phyloP scores from a whole-genome alignment of 2,797 vertebrate genomes.

The Heteromormyrus szaboi region DNA sequence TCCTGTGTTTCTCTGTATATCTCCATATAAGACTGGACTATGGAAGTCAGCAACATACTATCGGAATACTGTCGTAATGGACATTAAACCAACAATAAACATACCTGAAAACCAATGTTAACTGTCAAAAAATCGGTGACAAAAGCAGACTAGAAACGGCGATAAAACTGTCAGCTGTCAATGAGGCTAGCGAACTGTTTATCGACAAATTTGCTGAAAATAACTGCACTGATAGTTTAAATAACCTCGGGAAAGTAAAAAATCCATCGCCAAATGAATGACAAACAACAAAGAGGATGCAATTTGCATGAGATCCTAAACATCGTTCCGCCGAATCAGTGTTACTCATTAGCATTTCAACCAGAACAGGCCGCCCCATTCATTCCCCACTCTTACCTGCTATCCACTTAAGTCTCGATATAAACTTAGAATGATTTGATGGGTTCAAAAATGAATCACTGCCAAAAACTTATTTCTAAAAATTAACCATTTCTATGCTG shows the following conservation, averaged over 20 bases:
- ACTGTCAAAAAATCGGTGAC: not conserved
- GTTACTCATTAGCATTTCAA: not conserved
- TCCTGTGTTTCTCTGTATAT: not conserved
- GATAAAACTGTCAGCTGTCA: not conserved
- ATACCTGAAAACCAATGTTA: not conserved
- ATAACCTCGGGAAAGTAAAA: not conserved
- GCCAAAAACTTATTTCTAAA: conserved; percentile 10
- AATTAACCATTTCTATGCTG: conserved; percentile 18
- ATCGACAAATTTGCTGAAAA: not conserved
- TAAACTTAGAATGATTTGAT: not conserved
- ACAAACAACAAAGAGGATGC: conserved; percentile 6
- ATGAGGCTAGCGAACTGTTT: not conserved
- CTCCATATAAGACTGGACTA: not conserved
- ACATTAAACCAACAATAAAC: not conserved
- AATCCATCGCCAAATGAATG: not conserved
- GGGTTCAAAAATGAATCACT: not conserved
- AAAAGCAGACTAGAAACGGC: not conserved
- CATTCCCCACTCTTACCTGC: not conserved
- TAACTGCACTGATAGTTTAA: not conserved
- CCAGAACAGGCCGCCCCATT: not conserved
- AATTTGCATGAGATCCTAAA: not conserved
- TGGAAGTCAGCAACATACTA: not conserved
- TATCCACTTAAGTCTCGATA: not conserved
- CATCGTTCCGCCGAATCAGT: not conserved
- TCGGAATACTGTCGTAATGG: not conserved